These are phyloP conservation scores for Chromobotia macracanthus DNA, from an alignment of 2,797 vertebrate genomes.

Conservation along the genomic window DNA sequence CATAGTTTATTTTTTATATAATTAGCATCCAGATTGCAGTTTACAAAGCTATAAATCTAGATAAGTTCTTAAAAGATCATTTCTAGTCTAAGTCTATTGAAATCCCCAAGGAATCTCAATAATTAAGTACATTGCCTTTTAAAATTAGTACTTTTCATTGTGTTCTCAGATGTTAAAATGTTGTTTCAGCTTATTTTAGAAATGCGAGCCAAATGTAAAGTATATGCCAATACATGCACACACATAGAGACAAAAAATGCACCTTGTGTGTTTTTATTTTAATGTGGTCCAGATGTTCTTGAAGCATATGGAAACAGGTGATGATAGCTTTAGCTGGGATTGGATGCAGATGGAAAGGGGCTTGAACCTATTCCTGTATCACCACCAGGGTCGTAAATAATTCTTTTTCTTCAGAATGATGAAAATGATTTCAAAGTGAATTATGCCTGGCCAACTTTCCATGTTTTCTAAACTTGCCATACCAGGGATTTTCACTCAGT, in stretches of 20 bases:
- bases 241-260: slow-evolving; percentile 76
- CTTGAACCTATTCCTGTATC: slow-evolving; percentile 84
- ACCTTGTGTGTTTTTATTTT: slow-evolving; percentile 84
- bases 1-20: slow-evolving; percentile 53
- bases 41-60: slow-evolving; percentile 68
- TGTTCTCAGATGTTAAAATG: slow-evolving; percentile 75
- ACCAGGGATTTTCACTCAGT: slow-evolving; percentile 40
- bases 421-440: slow-evolving; percentile 72
- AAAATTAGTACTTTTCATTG: slow-evolving; percentile 61
- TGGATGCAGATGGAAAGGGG: slow-evolving; percentile 87
- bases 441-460: slow-evolving; percentile 57
- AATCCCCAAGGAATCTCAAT: slow-evolving; percentile 66
- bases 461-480: slow-evolving; percentile 64
- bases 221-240: slow-evolving; percentile 57
- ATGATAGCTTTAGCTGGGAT: slow-evolving; percentile 91
- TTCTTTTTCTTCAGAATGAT: slow-evolving; percentile 64
- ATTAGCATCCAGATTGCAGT: slow-evolving; percentile 56
- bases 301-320: slow-evolving; percentile 88
- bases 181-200: slow-evolving; percentile 84
- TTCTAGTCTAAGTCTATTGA: slow-evolving; percentile 67
- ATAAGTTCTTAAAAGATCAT: slow-evolving; percentile 61
- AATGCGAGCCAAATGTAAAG: slow-evolving; percentile 81
- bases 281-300: slow-evolving; percentile 91
- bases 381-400: slow-evolving; percentile 77
- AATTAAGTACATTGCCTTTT: slow-evolving; percentile 69